Evolutionary conservation across 2,797 vertebrate species (phyloP), one percentile per base, ranked within the genome.

Genomic region (Poecile montanus): DNA sequence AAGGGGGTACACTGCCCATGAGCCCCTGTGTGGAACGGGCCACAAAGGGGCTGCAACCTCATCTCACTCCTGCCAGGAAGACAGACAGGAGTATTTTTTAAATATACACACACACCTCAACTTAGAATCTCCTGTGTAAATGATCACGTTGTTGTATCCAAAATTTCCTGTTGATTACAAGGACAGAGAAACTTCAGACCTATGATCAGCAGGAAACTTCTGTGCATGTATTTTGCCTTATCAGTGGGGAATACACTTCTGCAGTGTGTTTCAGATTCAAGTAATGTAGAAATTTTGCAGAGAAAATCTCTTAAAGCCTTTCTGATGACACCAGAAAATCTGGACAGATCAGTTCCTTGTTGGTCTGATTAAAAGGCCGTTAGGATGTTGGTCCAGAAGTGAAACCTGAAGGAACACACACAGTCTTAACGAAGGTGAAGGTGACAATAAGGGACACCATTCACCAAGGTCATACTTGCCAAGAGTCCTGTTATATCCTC

Each of bases 251-350:
- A 57, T 13, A 45, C 11, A 11, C 30, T 86, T 67, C 53, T 66
- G 65, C 58, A 60, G 44, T 0, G 6, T 40, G 26, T 45, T 80
- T 60, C 65, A 88, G 45, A 57, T 40, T 32, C 70, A 86, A 45
- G 32, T 62, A 63, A 50, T 0, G 1, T 11, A 50, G 17, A 58
- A 87, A 78, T 48, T 50, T 42, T 74, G 56, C 56, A 54, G 40
- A 72, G 50, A 81, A 75, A 58, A 42, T 40, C 38, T 85, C 82
- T n/a, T 32, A 87, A 89, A 93, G 53, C 42, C 54, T 60, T 91
- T 85, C 71, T 63, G 32, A 91, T 57, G 78, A 93, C 72, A 97
- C 91, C 32, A 92, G 88, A 94, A 94, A 85, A 92, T 94, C 94
- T 89, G 53, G 94, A 79, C 76, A 79, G 60, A 94, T 92, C 74